Evolutionary conservation across 2,113 vertebrate genomes (phyloP).

Genomic region (Podilymbus podiceps): DNA sequence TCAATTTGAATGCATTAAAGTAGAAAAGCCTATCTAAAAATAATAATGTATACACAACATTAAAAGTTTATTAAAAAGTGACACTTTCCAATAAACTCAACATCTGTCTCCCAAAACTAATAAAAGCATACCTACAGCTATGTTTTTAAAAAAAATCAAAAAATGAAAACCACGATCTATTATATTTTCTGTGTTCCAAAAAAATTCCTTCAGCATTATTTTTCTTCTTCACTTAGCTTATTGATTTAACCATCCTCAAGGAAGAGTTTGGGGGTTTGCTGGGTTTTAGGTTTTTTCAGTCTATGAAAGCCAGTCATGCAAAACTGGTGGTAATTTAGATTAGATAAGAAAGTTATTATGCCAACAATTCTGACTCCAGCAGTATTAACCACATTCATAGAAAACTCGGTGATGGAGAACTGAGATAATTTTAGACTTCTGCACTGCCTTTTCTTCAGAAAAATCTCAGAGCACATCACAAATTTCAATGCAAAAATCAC

Average conservation of each 20-base stretch:
- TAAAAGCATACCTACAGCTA: neutral
- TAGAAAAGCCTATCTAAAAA: neutral
- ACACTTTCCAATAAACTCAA: neutral
- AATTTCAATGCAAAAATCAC: neutral
- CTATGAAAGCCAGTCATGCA: neutral
- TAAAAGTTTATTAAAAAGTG: constrained; percentile 31
- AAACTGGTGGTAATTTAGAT: neutral
- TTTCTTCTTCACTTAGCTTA: neutral
- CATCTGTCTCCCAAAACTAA: neutral
- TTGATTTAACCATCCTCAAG: neutral
- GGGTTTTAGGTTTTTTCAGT: fast-evolving
- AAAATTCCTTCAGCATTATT: neutral
- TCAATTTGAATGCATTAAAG: neutral
- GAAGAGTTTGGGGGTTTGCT: neutral
- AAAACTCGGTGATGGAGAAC: neutral
- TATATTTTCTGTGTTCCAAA: neutral
- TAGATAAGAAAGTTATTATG: neutral
- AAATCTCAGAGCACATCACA: neutral
- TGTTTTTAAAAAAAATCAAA: neutral
- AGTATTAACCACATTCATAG: neutral
- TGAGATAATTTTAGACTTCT: neutral
- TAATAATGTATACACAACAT: neutral
- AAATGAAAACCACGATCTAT: neutral
- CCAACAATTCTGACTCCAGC: neutral
- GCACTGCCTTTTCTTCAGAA: neutral